Conservation (phyloP, 2,113 vertebrate genomes). For the Pelmatolapia mariae region DNA sequence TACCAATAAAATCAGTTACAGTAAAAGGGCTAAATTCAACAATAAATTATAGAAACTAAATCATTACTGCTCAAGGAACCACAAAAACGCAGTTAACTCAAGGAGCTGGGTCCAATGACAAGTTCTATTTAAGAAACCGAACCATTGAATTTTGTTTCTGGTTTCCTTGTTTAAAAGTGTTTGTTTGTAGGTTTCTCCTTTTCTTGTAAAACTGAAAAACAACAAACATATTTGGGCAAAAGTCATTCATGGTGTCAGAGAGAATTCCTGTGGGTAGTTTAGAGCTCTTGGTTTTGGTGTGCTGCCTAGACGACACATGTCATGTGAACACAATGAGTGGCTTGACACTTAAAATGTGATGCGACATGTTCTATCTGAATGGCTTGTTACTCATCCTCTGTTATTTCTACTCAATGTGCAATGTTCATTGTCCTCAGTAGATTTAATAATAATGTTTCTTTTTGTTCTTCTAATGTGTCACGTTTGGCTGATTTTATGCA, state of each 20-base stretch:
- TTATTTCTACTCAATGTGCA: background rate
- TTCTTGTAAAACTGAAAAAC: background rate
- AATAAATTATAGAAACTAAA: background rate
- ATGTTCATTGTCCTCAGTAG: background rate
- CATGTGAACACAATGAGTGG: constrained; percentile 6
- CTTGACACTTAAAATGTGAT: background rate
- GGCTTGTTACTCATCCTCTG: constrained; percentile 2
- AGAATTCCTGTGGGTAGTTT: background rate
- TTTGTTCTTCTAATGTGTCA: background rate
- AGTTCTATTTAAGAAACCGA: background rate
- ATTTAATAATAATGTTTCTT: background rate
- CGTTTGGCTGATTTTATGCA: background rate
- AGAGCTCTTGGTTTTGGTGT: background rate
- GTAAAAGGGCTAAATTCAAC: background rate
- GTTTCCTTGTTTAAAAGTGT: background rate
- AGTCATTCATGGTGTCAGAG: background rate
- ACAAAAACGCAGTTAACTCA: background rate
- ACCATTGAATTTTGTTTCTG: background rate
- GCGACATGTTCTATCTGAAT: background rate
- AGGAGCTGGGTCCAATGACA: background rate
- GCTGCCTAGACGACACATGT: background rate
- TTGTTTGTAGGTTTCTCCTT: background rate
- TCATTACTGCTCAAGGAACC: background rate
- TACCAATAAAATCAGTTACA: background rate
- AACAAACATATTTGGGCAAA: background rate